These are phyloP conservation scores for Crossocerus cetratus DNA, from an alignment of 2,888 invertebrate species.

Conservation along the genomic window DNA sequence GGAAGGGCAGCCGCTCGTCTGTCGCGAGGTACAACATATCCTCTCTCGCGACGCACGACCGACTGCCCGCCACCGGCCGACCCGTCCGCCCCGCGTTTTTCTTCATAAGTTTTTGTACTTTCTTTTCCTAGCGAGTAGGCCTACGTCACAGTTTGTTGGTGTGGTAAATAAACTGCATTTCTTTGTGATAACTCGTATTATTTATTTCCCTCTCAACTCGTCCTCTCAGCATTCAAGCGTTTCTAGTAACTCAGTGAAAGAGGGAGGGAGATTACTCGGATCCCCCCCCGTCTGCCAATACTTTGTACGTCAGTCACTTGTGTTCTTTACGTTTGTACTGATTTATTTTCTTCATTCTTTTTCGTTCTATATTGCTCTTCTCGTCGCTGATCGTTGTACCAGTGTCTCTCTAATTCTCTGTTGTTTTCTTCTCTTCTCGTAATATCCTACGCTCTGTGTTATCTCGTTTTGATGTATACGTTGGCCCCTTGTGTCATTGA, in stretches of 20 bases:
- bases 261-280: conserved; percentile 16
- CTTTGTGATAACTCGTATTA: conserved; percentile 75
- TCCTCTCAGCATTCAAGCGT: conserved; percentile 37
- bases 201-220: conserved; percentile 74
- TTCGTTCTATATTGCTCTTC: conserved; percentile 1
- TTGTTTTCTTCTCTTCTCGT: not conserved
- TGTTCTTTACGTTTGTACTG: not conserved
- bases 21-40: too few relatives aligned
- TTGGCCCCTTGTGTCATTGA: not conserved
- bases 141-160: conserved; percentile 74
- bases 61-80: conserved; percentile 7
- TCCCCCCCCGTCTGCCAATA: conserved; percentile 29
- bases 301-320: conserved; percentile 2
- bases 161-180: conserved; percentile 76
- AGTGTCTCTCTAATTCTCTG: conserved; percentile 1
- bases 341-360: not conserved
- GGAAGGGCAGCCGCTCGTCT: not conserved
- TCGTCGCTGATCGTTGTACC: not conserved
- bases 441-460: not conserved
- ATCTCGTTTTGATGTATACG: conserved; percentile 6
- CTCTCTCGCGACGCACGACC: conserved; percentile 15
- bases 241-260: conserved; percentile 26
- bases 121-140: conserved; percentile 55
- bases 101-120: conserved; percentile 63
- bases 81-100: conserved; percentile 28